Base-by-base conservation (phyloP, 2,797 vertebrate genomes). In the Leptatherina wallacei region DNA sequence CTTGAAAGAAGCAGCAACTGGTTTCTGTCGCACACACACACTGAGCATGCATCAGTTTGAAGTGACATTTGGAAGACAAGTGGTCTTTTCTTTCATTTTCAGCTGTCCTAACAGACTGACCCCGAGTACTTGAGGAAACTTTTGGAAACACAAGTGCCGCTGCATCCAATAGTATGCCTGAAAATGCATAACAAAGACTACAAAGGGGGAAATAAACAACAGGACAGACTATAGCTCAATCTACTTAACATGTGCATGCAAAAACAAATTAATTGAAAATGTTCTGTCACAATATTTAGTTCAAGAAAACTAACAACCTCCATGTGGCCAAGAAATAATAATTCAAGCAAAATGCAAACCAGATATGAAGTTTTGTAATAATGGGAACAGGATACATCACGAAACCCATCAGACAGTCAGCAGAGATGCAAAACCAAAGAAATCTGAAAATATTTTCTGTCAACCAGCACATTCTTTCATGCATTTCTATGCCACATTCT, bases 1-100 rank as follows among this genome's bases (percentile, higher is more conserved):
- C 95, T 96, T 96, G 95, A 95, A 94, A 94, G 92, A 86, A 84
- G 66, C 82, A 74, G 91, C 90, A 91, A 89, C 96, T 97, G 96
- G 95, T 95, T 97, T 96, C 89, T 88, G 94, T 97, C 16, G 4
- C 40, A 18, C 96, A 95, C 86, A 33, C 61, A 76, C 2, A 35
- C 54, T 71, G 80, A 88, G 82, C 85, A 86, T 71, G 88, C 29
- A 27, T 83, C 82, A 62, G 64, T 54, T 88, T 78, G 76, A 61
- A 70, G 69, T 60, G 64, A 47, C 81, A 84, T 70, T 70, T 69
- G 69, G 73, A 88, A 81, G 78, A 93, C 91, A 92, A 90, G 67
- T 3, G 72, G 75, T 27, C 88, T 89, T 82, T 90, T 93, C 82
- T 91, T 84, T 76, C 32, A 0, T 58, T 73, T 73, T 67, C 62